phyloP scores from a whole-genome alignment of 2,888 invertebrate genomes.

The Erynnis tages region DNA sequence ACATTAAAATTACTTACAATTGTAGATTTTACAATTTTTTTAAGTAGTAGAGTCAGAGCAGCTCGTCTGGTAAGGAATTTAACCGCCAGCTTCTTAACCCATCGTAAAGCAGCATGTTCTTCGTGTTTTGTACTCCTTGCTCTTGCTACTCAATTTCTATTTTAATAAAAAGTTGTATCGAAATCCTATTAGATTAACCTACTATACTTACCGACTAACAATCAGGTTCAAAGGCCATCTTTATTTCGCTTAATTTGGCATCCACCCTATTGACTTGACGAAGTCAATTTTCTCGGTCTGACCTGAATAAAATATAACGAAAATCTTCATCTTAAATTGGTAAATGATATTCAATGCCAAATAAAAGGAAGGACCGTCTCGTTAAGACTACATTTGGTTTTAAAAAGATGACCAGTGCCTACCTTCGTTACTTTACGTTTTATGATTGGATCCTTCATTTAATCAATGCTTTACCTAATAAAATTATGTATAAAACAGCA shows the following conservation, averaged over 20 bases:
- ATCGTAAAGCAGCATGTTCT: no score
- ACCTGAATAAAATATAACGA: conserved; percentile 8
- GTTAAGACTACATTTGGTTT: not conserved
- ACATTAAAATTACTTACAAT: not conserved
- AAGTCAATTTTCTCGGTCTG: conserved; percentile 19
- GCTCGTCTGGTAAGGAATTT: no score
- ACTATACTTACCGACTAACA: not conserved
- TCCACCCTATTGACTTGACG: conserved; percentile 7
- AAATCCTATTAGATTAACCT: not conserved
- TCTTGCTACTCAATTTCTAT: no score
- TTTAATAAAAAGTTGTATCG: not conserved
- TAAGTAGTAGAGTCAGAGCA: no score
- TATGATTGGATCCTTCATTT: not conserved
- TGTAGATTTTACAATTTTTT: no score
- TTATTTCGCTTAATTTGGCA: conserved; percentile 19
- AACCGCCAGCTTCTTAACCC: no score
- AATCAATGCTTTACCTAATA: not conserved
- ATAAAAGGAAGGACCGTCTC: not conserved
- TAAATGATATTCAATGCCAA: conserved; percentile 14
- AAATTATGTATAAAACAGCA: no score
- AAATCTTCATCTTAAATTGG: conserved; percentile 15
- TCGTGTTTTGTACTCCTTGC: no score
- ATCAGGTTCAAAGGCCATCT: conserved; percentile 14
- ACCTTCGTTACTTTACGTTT: not conserved
- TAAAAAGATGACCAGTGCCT: not conserved